Percentiles rank a stretch among this genome's conserved stretches.
Evolutionary conservation across 2,888 invertebrate genomes (phyloP).

Genomic region (Apodemia duryi): DNA sequence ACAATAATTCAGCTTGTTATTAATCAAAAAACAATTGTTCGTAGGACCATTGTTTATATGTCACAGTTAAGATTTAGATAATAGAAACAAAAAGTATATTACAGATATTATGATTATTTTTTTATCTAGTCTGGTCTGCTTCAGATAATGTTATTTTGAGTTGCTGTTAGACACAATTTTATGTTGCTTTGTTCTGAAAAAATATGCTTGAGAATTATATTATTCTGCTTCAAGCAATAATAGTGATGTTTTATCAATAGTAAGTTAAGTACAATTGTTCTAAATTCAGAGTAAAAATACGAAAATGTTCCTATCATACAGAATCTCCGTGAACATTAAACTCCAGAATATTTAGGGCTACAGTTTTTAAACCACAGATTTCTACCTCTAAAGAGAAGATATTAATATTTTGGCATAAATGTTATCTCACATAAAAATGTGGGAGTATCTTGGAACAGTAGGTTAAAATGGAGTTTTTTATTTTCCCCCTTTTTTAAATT

Average conservation of each 20-base stretch:
- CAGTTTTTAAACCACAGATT: not conserved
- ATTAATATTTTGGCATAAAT: not conserved
- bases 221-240: constrained; percentile 6
- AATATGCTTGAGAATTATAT: not conserved
- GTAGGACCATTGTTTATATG: not conserved
- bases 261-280: constrained; percentile 1
- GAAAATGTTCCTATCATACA: constrained; percentile 26
- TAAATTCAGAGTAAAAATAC: constrained; percentile 2
- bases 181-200: not conserved
- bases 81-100: constrained; percentile 9
- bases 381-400: too few relatives aligned
- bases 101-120: not conserved
- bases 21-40: too few relatives aligned
- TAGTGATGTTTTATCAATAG: not conserved
- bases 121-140: constrained; percentile 3
- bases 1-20: too few relatives aligned
- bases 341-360: not conserved
- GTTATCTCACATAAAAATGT: not conserved
- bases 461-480: too few relatives aligned
- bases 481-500: too few relatives aligned
- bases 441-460: too few relatives aligned
- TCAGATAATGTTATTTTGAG: not conserved
- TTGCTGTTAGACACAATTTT: not conserved
- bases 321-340: constrained; percentile 24
- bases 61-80: constrained; percentile 4